Conservation (phyloP, 2,888 invertebrate genomes). For the Dione juno region DNA sequence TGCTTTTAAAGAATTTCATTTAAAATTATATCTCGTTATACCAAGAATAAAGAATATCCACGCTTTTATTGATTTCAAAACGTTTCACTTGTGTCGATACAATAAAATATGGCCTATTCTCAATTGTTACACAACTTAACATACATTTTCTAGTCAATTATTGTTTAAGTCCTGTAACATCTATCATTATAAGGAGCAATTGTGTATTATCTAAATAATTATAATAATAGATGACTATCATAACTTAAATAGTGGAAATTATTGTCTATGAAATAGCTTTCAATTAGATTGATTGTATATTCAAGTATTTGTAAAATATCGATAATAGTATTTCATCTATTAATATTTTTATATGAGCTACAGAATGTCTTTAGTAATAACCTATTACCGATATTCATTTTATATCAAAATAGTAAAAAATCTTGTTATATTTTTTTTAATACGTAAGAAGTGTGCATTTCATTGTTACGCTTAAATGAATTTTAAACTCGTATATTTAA, state of each 20-base stretch:
- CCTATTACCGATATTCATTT: constrained; percentile 3
- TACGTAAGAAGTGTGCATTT: background rate
- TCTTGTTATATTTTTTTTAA: constrained; percentile 10
- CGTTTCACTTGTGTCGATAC: constrained; percentile 30
- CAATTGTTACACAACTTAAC: constrained; percentile 53
- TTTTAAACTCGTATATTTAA: constrained; percentile 10
- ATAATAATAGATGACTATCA: constrained; percentile 21
- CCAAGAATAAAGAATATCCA: no score
- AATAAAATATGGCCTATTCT: constrained; percentile 61
- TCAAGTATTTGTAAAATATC: constrained; percentile 25
- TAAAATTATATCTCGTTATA: no score
- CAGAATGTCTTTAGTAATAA: constrained; percentile 16
- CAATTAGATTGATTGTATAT: constrained; percentile 24
- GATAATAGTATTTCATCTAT: constrained; percentile 10
- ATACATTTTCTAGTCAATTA: constrained; percentile 78
- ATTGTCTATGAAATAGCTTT: constrained; percentile 30
- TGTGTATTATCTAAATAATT: constrained; percentile 32
- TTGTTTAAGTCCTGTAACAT: constrained; percentile 44
- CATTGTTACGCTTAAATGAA: constrained; percentile 11
- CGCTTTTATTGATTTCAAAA: background rate
- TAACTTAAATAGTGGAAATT: constrained; percentile 24
- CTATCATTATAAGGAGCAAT: constrained; percentile 41
- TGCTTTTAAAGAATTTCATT: no score
- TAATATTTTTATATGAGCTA: constrained; percentile 23
- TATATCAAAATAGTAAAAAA: constrained; percentile 6